Evolutionary conservation across 64 coral and sea anemone genomes (phyloP).

Genomic region (Orbicella faveolata): DNA sequence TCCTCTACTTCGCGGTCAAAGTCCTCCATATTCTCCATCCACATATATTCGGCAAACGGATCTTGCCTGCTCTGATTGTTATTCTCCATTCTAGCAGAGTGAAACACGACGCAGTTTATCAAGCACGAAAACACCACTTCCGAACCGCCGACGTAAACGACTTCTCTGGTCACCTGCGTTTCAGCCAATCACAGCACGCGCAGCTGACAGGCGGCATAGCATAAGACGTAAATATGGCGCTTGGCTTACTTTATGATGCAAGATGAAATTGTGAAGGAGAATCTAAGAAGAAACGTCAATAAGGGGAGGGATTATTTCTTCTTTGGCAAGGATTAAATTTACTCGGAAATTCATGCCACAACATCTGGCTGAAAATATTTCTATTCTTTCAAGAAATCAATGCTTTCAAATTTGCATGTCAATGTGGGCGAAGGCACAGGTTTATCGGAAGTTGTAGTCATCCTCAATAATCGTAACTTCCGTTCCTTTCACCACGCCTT

Average conservation of each 20-base stretch:
- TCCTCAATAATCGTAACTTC: not conserved
- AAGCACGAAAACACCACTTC: conserved; percentile 21
- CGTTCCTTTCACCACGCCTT: conserved; percentile 6
- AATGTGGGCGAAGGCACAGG: not conserved
- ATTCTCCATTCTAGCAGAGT: conserved; percentile 48
- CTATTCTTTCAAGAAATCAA: not conserved
- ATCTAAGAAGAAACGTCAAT: not conserved
- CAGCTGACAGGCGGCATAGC: conserved; percentile 67
- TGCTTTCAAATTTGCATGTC: not conserved
- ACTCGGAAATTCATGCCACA: not conserved
- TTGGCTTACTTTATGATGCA: conserved; percentile 77
- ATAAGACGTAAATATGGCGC: conserved; percentile 87
- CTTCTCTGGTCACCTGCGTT: conserved; percentile 59
- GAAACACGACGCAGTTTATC: not conserved
- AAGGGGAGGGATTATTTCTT: not conserved
- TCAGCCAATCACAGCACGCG: conserved; percentile 80
- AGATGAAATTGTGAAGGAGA: not conserved
- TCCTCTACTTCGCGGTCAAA: conserved; percentile 77
- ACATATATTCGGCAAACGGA: conserved; percentile 77
- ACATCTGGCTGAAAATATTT: not conserved
- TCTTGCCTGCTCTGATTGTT: conserved; percentile 47
- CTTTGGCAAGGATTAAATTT: not conserved
- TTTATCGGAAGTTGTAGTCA: conserved; percentile 1
- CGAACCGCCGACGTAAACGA: conserved; percentile 55
- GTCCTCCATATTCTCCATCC: conserved; percentile 87